A percentile compares a stretch with the other conserved stretches of the same genome.
Evolutionary conservation across 2,888 invertebrate species (phyloP).

Genomic region (Abscondita cerata): DNA sequence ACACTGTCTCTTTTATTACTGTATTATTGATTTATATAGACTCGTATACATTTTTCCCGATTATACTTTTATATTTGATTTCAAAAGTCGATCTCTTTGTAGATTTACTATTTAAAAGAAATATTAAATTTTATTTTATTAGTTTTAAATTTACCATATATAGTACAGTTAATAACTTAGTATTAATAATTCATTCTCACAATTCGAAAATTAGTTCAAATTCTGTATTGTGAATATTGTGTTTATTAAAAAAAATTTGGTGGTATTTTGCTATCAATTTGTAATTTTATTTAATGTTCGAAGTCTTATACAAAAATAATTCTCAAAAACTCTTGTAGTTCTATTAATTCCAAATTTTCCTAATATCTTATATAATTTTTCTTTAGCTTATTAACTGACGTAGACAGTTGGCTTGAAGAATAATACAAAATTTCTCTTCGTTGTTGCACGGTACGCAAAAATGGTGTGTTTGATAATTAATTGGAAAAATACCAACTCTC

Average conservation of each 20-base stretch:
- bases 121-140: slow-evolving; percentile 18
- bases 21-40: slow-evolving; percentile 37
- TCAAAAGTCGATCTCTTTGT: slow-evolving; percentile 23
- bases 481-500: no score
- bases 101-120: slow-evolving; percentile 41
- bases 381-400: no score
- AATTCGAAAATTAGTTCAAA: slow-evolving; percentile 40
- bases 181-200: slow-evolving; percentile 47
- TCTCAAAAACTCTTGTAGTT: no score
- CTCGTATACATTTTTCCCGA: slow-evolving; percentile 36
- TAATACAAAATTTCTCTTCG: no score
- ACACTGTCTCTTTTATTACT: slow-evolving; percentile 38
- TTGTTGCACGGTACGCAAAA: no score
- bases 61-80: slow-evolving; percentile 39
- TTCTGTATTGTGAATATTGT: slow-evolving; percentile 48
- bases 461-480: no score
- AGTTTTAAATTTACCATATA: slow-evolving; percentile 48
- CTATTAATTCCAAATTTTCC: no score
- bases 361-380: no score
- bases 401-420: no score
- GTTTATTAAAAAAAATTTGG: slow-evolving; percentile 49
- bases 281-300: slow-evolving; percentile 6
- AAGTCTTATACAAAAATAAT: background rate
- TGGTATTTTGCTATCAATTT: slow-evolving; percentile 51
- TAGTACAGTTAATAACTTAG: slow-evolving; percentile 50